Conservation (phyloP, 2,888 invertebrate species). For the Ellobium chinense region DNA sequence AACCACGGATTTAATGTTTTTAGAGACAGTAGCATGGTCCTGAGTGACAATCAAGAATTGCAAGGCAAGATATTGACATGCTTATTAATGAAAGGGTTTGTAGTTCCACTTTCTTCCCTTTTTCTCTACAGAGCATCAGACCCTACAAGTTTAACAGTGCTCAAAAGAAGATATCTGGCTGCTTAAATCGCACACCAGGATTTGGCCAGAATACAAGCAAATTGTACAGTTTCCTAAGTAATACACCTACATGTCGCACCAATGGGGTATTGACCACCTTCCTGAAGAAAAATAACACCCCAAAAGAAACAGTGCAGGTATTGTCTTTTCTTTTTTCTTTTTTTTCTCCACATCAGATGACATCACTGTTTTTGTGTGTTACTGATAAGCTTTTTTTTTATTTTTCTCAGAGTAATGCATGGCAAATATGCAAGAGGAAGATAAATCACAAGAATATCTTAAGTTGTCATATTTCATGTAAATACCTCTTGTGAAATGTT, state of each 20-base stretch:
- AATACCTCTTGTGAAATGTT: too few species aligned
- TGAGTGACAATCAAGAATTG: too few species aligned
- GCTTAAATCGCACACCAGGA: constrained; percentile 34
- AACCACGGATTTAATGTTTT: too few species aligned
- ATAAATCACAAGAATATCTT: too few species aligned
- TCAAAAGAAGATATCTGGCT: constrained; percentile 15
- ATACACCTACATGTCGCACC: constrained; percentile 19
- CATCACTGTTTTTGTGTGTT: neutral
- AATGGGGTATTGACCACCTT: constrained; percentile 57
- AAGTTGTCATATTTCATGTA: too few species aligned
- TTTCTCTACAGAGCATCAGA: constrained; percentile 11
- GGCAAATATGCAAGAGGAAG: too few species aligned
- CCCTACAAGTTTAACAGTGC: constrained; percentile 32
- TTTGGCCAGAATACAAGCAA: constrained; percentile 35
- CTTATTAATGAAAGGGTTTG: too few species aligned
- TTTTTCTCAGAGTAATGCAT: too few species aligned
- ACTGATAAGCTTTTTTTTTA: too few species aligned
- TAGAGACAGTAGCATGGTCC: too few species aligned
- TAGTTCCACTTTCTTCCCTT: neutral
- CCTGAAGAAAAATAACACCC: constrained; percentile 59
- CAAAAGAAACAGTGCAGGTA: constrained; percentile 57
- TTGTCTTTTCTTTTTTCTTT: neutral
- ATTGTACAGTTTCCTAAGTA: constrained; percentile 34
- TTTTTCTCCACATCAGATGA: neutral
- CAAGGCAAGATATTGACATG: too few species aligned